phyloP scores from a whole-genome alignment of 1,140 invertebrate genomes.

The Drosophila bocki region DNA sequence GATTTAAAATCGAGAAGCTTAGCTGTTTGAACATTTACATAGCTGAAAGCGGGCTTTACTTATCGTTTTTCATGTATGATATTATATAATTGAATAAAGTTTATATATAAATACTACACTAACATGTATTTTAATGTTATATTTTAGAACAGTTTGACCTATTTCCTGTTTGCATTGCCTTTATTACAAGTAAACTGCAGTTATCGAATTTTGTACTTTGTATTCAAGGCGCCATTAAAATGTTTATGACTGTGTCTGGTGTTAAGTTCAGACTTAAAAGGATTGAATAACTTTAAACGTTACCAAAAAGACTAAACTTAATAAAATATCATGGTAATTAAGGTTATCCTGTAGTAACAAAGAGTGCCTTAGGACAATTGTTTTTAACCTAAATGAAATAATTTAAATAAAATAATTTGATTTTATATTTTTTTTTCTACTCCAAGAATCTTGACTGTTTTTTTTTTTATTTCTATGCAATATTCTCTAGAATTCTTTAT shows the following conservation, averaged over 20 bases:
- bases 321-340: too few relatives aligned
- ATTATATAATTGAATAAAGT: slow-evolving; percentile 6
- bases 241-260: background rate
- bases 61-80: background rate
- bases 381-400: background rate
- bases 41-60: background rate
- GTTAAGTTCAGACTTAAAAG: background rate
- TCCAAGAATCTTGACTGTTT: too few relatives aligned
- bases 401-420: too few relatives aligned
- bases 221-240: background rate
- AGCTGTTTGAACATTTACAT: background rate
- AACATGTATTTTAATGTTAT: too few relatives aligned
- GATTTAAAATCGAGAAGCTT: background rate
- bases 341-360: too few relatives aligned
- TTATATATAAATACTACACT: background rate
- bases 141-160: background rate
- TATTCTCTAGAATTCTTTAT: background rate
- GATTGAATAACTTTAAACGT: too few relatives aligned
- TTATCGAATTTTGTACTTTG: background rate
- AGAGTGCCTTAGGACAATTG: background rate
- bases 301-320: too few relatives aligned
- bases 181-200: slow-evolving; percentile 6
- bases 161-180: background rate
- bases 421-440: too few relatives aligned
- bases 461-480: too few relatives aligned